Evolutionary conservation across 2,113 vertebrate genomes (phyloP).

Genomic region (Lepus europaeus): DNA sequence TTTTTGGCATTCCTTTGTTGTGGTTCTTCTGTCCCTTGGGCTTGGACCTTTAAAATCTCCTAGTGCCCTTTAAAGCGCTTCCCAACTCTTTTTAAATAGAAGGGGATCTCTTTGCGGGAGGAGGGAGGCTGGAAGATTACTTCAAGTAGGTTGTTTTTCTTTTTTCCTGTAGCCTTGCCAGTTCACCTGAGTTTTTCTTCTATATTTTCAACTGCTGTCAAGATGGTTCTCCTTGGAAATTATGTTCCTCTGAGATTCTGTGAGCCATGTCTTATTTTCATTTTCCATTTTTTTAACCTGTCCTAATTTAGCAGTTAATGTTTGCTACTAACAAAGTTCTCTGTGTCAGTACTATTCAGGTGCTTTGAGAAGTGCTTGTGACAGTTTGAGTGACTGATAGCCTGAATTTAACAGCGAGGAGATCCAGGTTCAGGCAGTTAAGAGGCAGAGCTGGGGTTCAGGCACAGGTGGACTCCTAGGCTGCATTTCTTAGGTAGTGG

Average conservation of each 20-base stretch:
- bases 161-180: neutral
- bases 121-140: neutral
- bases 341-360: neutral
- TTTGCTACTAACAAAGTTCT: neutral
- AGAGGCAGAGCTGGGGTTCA: neutral
- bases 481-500: neutral
- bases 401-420: neutral
- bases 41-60: neutral
- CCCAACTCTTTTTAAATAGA: conserved; percentile 29
- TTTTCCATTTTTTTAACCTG: neutral
- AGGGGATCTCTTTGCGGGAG: neutral
- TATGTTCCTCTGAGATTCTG: conserved; percentile 6
- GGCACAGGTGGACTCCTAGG: neutral
- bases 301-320: conserved; percentile 7
- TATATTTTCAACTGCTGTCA: neutral
- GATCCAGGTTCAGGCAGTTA: neutral
- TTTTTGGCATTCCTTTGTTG: neutral
- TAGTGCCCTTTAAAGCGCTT: neutral
- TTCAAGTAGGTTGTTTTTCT: neutral
- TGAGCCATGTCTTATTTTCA: conserved; percentile 36
- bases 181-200: conserved; percentile 6
- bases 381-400: neutral
- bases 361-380: neutral
- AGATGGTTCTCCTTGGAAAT: conserved; percentile 4
- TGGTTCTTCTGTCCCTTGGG: neutral